These are phyloP conservation scores for Simalia tracyae DNA, from an alignment of 2,797 vertebrate genomes.

Conservation along the genomic window DNA sequence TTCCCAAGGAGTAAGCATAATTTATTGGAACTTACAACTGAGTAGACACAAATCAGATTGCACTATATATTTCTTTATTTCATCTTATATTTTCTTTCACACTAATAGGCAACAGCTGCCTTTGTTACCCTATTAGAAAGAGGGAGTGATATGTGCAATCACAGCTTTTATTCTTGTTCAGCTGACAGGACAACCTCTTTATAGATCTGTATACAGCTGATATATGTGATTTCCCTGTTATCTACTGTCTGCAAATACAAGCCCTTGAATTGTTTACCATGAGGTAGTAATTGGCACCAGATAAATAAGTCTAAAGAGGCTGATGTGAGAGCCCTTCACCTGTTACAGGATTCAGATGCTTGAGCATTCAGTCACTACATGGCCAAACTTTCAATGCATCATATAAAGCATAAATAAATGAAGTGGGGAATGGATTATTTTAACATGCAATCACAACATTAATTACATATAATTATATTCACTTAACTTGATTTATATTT, in stretches of 20 bases:
- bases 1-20: neutral
- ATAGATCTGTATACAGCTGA: slow-evolving; percentile 67
- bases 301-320: slow-evolving; percentile 67
- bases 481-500: slow-evolving; percentile 46
- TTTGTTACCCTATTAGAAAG: neutral
- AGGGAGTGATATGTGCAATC: slow-evolving; percentile 60
- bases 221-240: slow-evolving; percentile 75
- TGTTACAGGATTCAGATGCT: slow-evolving; percentile 47
- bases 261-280: slow-evolving; percentile 71
- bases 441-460: slow-evolving; percentile 27
- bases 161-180: slow-evolving; percentile 69
- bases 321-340: slow-evolving; percentile 65
- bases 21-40: neutral
- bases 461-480: slow-evolving; percentile 31
- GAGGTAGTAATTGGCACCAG: slow-evolving; percentile 65
- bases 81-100: neutral
- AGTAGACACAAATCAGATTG: neutral
- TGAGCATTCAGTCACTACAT: slow-evolving; percentile 34
- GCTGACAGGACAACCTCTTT: slow-evolving; percentile 72
- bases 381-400: slow-evolving; percentile 25
- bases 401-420: slow-evolving; percentile 30
- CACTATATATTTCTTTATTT: neutral
- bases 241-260: slow-evolving; percentile 74
- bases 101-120: too few species aligned
- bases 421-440: slow-evolving; percentile 25